A percentile compares a stretch with the other conserved stretches of the same genome.
phyloP scores from a whole-genome alignment of 2,888 invertebrate species.

The Artemia sp. region DNA sequence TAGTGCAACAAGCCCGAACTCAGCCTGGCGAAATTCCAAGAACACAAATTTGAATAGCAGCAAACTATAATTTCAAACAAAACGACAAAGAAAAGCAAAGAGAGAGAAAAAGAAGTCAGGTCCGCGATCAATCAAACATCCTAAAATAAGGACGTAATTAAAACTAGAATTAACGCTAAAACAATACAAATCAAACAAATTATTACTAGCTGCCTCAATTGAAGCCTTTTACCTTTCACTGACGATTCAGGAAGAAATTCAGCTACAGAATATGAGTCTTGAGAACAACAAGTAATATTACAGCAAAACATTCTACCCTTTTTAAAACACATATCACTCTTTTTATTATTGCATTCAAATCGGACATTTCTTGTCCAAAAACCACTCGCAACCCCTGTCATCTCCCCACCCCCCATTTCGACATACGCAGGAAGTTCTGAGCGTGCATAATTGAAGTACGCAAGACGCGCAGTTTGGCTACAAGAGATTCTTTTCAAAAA shows the following conservation, averaged over 20 bases:
- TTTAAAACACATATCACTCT: neutral
- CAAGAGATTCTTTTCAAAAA: neutral
- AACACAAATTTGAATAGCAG: no score
- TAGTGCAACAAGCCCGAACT: no score
- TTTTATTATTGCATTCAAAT: neutral
- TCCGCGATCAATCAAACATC: neutral
- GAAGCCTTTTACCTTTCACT: neutral
- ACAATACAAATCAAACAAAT: neutral
- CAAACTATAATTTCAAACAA: no score
- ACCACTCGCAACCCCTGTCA: conserved; percentile 14
- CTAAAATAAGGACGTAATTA: neutral
- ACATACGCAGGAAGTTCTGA: conserved; percentile 8
- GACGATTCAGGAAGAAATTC: neutral
- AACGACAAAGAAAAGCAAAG: no score
- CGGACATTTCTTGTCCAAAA: neutral
- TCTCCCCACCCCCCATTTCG: conserved; percentile 2
- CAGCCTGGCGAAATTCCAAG: no score
- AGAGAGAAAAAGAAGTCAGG: no score
- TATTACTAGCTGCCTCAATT: neutral
- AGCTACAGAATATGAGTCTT: neutral
- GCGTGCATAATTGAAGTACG: neutral
- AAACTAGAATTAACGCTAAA: conserved; percentile 4
- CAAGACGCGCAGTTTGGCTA: conserved; percentile 9
- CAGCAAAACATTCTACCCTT: neutral
- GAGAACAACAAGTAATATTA: neutral